These are phyloP conservation scores for Chrysomela aeneicollis DNA, from an alignment of 2,888 invertebrate species.

Conservation along the genomic window DNA sequence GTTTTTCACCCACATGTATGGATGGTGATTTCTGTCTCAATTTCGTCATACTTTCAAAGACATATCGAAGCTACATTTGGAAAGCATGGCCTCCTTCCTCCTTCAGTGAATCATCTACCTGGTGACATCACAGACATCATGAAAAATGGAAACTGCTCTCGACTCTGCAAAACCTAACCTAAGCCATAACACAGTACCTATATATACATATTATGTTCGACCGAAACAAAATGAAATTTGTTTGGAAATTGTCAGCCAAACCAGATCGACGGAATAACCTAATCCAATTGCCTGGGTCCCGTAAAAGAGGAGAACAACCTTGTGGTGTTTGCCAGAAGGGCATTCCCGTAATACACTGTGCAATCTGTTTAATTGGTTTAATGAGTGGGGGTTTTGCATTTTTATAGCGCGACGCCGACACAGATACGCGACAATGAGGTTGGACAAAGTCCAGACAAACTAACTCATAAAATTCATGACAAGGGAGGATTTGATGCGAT, in stretches of 20 bases:
- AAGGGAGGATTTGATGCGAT: neutral
- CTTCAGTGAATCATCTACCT: no score
- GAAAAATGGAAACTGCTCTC: no score
- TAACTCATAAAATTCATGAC: neutral
- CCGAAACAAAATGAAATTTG: conserved; percentile 28
- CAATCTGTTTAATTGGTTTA: conserved; percentile 23
- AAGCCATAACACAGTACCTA: no score
- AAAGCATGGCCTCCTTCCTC: no score
- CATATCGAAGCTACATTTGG: no score
- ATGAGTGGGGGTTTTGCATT: conserved; percentile 1
- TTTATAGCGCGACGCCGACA: neutral
- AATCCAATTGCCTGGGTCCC: conserved; percentile 28
- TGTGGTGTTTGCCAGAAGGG: conserved; percentile 25
- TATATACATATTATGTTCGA: neutral
- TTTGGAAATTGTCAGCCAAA: conserved; percentile 30
- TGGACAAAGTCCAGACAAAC: conserved; percentile 4
- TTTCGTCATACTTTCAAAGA: no score
- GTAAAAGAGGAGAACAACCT: conserved; percentile 15
- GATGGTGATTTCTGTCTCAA: no score
- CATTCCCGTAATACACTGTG: conserved; percentile 20
- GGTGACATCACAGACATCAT: no score
- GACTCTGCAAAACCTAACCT: no score
- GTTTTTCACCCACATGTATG: no score
- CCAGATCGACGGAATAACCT: conserved; percentile 23
- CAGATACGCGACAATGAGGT: conserved; percentile 1